Percentiles rank a stretch among this genome's conserved stretches.
Conservation (phyloP, 2,888 invertebrate species). For the Lasioglossum zephyrum region DNA sequence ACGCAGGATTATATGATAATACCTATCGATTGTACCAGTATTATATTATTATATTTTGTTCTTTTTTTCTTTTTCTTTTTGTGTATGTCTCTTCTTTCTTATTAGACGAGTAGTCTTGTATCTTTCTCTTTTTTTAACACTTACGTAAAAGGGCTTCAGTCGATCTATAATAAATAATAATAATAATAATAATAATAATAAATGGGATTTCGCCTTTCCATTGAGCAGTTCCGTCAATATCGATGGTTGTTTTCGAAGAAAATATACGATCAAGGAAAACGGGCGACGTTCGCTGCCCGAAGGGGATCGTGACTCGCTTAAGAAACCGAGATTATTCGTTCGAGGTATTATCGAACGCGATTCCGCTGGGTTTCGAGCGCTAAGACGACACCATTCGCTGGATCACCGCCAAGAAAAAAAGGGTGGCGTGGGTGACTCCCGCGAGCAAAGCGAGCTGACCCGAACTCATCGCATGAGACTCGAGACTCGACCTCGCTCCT, state of each 20-base stretch:
- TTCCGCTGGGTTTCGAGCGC: conserved; percentile 47
- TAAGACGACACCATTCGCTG: conserved; percentile 58
- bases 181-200: no score
- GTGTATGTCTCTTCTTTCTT: no score
- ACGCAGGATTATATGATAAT: no score
- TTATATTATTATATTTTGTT: no score
- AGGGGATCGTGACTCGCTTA: neutral
- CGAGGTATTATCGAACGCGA: conserved; percentile 45
- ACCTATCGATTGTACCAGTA: no score
- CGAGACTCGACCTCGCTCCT: conserved; percentile 68
- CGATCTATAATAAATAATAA: no score
- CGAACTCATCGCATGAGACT: conserved; percentile 67
- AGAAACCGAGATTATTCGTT: conserved; percentile 28
- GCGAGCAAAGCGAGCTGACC: conserved; percentile 71
- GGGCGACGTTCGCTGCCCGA: neutral
- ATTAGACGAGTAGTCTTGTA: no score
- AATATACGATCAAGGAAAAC: neutral
- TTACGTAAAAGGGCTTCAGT: no score
- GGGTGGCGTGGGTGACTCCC: conserved; percentile 76
- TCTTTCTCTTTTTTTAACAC: no score
- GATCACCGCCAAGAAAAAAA: conserved; percentile 71
- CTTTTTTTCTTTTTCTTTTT: no score
- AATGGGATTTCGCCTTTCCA: neutral
- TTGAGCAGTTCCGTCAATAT: neutral
- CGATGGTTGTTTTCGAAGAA: neutral